phyloP scores from a whole-genome alignment of 2,113 vertebrate species.

The Spheniscus mendiculus region DNA sequence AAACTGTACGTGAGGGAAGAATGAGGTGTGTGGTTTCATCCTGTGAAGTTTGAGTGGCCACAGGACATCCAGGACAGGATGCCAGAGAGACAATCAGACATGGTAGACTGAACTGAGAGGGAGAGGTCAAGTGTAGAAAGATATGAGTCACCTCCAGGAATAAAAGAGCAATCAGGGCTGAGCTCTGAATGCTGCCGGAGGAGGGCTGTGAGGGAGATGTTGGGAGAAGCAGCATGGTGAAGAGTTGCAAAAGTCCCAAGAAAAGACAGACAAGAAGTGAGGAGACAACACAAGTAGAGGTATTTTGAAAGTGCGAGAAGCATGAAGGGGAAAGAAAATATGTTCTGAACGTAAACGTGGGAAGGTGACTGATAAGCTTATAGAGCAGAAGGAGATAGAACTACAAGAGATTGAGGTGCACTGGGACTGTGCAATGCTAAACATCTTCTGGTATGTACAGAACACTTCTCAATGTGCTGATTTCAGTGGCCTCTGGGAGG shows the following conservation, averaged over 20 bases:
- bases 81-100: not conserved
- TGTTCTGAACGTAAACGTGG: rapidly evolving
- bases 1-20: not conserved
- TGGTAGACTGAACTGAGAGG: not conserved
- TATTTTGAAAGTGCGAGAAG: not conserved
- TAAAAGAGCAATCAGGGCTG: not conserved
- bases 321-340: not conserved
- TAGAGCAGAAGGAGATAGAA: not conserved
- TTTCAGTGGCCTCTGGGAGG: not conserved
- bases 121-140: not conserved
- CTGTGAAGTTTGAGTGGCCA: not conserved
- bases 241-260: not conserved
- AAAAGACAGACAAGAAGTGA: not conserved
- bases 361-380: not conserved
- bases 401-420: not conserved
- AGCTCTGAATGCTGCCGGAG: not conserved
- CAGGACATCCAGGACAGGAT: not conserved
- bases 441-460: not conserved
- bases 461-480: not conserved
- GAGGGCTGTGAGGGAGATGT: not conserved
- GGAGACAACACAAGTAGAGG: not conserved
- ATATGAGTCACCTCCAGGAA: not conserved
- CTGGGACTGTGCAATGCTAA: not conserved
- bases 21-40: not conserved
- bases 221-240: not conserved